Evolutionary conservation across 2,113 vertebrate species (phyloP), one percentile per base, ranked within the genome.

Genomic region (Tetrax tetrax): DNA sequence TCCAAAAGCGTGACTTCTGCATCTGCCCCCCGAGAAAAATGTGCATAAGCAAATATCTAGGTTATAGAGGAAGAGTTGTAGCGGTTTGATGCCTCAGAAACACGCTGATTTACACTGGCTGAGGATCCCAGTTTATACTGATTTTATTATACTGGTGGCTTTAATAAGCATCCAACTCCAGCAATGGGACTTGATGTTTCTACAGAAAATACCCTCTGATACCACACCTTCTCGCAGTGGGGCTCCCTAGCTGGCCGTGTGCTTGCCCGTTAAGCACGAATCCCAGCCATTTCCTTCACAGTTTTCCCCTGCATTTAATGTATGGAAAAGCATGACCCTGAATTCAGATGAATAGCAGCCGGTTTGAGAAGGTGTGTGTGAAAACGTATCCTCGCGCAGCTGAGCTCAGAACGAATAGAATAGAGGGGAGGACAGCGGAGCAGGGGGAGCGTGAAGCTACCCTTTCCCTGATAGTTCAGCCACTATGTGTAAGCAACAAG

Each of bases 321-420:
- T 81, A 89, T 81, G 89, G 97, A 94, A 65, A 97, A 96, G 91
- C 89, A 86, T 94, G 96, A 95, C 92, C 77, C 94, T 93, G 94
- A 93, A 93, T 92, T 92, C 94, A 96, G 90, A 71, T 93, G 93
- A 96, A 90, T 65, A 88, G 64, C 75, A 90, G 89, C 47, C 72
- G 76, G 85, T 93, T 96, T 90, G 84, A 93, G 96, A 90, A 96
- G 93, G 94, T 95, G 86, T 95, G 93, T 96, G 95, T 96, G 96
- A 96, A 94, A 96, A 87, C n/a, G 83, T 75, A 76, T 94, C 95
- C 93, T 96, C 96, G 95, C 66, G 57, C 90, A 78, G 88, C 96
- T 96, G 91, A 97, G 95, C 93, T 96, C 96, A 96, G 96, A 96
- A 89, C 95, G 96, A 86, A 82, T 54, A 97, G 80, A 96, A 96